Evolutionary conservation across 2,797 vertebrate genomes (phyloP).

Genomic region (Sphaeramia orbicularis): DNA sequence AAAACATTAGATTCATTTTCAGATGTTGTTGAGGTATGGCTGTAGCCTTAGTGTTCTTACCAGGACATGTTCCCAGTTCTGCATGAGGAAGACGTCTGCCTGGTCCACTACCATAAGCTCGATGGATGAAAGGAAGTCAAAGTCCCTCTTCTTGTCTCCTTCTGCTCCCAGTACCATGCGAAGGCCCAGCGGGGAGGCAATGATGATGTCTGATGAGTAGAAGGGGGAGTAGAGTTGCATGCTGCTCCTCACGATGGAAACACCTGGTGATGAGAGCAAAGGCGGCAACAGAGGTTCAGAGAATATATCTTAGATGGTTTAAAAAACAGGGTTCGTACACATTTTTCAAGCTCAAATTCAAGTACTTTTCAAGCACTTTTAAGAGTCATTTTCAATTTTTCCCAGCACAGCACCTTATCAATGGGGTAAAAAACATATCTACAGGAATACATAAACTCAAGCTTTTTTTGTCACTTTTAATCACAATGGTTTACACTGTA

Average conservation of each 20-base stretch:
- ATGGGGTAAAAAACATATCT: no score
- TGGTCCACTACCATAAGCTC: slow-evolving; percentile 95
- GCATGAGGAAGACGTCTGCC: slow-evolving; percentile 96
- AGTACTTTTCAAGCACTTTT: no score
- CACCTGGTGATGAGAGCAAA: slow-evolving; percentile 77
- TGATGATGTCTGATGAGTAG: slow-evolving; percentile 97
- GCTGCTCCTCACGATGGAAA: slow-evolving; percentile 92
- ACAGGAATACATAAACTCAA: no score
- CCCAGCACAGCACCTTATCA: no score
- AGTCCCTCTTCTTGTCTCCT: slow-evolving; percentile 93
- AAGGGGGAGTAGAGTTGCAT: slow-evolving; percentile 95
- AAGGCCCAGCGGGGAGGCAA: slow-evolving; percentile 94
- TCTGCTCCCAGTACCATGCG: slow-evolving; percentile 93
- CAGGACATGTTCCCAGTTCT: slow-evolving; percentile 98
- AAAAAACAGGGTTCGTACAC: neutral
- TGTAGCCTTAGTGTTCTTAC: slow-evolving; percentile 73
- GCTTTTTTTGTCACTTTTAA: no score
- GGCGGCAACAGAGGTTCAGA: neutral
- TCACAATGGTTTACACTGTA: no score
- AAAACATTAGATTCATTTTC: no score
- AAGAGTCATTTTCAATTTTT: no score
- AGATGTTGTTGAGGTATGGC: no score
- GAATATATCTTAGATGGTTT: rapidly evolving
- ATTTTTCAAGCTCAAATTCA: no score
- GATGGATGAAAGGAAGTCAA: slow-evolving; percentile 95